Percentiles rank a stretch among this genome's conserved stretches.
Evolutionary conservation across 2,113 vertebrate genomes (phyloP).

Genomic region (Glareola pratincola): DNA sequence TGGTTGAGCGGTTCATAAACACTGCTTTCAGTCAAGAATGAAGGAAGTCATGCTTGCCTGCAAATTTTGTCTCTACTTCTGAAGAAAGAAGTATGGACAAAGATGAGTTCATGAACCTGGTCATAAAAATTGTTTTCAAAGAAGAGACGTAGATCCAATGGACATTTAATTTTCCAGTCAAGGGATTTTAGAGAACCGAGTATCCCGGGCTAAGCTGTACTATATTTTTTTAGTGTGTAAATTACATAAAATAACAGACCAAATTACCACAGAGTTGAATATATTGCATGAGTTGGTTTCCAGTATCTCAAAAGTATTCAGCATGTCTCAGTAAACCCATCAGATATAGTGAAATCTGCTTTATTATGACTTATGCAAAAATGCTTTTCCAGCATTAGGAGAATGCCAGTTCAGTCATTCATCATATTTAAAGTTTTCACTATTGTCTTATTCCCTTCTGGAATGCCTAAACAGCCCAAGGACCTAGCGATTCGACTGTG

Average conservation of each 20-base stretch:
- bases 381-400: background rate
- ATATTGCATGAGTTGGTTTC: background rate
- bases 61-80: background rate
- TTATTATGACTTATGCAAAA: background rate
- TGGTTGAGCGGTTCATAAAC: background rate
- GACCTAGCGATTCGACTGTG: background rate
- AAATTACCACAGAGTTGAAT: background rate
- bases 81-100: background rate
- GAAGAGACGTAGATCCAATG: background rate
- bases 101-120: background rate
- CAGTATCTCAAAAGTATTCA: background rate
- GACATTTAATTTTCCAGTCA: background rate
- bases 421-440: background rate
- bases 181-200: background rate
- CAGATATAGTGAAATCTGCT: background rate
- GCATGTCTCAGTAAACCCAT: background rate
- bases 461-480: background rate
- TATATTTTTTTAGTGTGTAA: background rate
- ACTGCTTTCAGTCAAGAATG: background rate
- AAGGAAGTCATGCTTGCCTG: background rate
- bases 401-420: background rate
- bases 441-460: background rate
- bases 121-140: background rate
- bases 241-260: background rate
- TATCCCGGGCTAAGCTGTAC: background rate